Conservation (phyloP, 2,888 invertebrate genomes). For the Nymphalis c-album region DNA sequence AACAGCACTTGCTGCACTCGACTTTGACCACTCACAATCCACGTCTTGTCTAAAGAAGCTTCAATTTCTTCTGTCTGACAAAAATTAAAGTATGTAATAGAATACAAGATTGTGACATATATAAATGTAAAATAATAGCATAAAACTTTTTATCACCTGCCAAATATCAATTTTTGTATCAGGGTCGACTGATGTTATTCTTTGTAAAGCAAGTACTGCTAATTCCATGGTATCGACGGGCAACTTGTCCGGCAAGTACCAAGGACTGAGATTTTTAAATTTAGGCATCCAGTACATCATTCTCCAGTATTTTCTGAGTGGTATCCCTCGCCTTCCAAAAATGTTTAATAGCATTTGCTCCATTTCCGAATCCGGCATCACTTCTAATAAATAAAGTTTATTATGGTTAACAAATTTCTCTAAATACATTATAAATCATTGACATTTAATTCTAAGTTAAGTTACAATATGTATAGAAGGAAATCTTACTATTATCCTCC, state of each 20-base stretch:
- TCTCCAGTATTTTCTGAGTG: conserved; percentile 87
- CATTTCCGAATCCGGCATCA: conserved; percentile 95
- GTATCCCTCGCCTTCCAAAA: conserved; percentile 90
- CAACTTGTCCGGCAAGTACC: conserved; percentile 88
- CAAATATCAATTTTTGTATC: conserved; percentile 84
- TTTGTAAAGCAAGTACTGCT: conserved; percentile 90
- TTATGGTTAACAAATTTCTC: not conserved
- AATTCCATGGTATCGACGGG: conserved; percentile 89
- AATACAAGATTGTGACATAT: not conserved
- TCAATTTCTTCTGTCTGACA: conserved; percentile 85
- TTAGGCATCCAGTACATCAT: conserved; percentile 97
- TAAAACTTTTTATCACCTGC: conserved; percentile 69
- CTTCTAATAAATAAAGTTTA: conserved; percentile 74
- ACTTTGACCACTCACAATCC: conserved; percentile 95
- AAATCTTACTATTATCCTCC: conserved; percentile 90
- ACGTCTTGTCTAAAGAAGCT: conserved; percentile 92
- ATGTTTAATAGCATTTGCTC: conserved; percentile 90
- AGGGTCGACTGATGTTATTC: conserved; percentile 92
- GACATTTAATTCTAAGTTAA: not conserved
- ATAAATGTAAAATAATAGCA: not conserved
- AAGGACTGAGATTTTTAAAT: conserved; percentile 94
- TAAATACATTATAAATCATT: not conserved
- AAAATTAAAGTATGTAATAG: conserved; percentile 32
- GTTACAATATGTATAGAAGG: conserved; percentile 6
- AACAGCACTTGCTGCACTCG: conserved; percentile 87